These are phyloP conservation scores for Seriola rivoliana DNA, from an alignment of 2,113 vertebrate genomes.

Conservation along the genomic window DNA sequence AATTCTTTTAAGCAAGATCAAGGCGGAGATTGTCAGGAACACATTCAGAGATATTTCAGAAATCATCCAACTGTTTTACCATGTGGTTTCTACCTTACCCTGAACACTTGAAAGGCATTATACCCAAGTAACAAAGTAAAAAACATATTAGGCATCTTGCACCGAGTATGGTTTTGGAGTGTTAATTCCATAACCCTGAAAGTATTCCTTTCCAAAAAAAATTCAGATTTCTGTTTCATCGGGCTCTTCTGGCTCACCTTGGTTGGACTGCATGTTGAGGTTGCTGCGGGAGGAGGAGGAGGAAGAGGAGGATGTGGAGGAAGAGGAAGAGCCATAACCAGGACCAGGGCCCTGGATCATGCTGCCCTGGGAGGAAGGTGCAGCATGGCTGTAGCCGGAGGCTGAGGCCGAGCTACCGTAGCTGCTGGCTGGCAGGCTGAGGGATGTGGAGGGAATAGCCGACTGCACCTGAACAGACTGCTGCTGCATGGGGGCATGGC, in stretches of 20 bases:
- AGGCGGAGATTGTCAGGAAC: neutral
- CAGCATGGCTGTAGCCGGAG: constrained; percentile 90
- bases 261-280: constrained; percentile 94
- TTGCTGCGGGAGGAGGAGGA: constrained; percentile 92
- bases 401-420: constrained; percentile 84
- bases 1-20: neutral
- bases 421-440: constrained; percentile 90
- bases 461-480: constrained; percentile 86
- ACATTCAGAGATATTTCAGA: constrained; percentile 18
- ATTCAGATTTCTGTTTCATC: neutral
- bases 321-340: constrained; percentile 89
- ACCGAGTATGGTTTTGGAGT: neutral
- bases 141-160: neutral
- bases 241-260: constrained; percentile 86
- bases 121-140: neutral
- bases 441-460: constrained; percentile 89
- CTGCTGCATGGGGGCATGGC: constrained; percentile 92
- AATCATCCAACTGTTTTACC: constrained; percentile 9
- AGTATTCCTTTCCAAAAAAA: neutral
- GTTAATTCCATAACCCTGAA: neutral
- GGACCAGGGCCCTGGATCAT: constrained; percentile 90
- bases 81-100: neutral
- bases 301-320: constrained; percentile 83
- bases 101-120: neutral
- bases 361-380: constrained; percentile 89